phyloP scores from a whole-genome alignment of 2,888 invertebrate genomes.

The Platycheirus rosarum region DNA sequence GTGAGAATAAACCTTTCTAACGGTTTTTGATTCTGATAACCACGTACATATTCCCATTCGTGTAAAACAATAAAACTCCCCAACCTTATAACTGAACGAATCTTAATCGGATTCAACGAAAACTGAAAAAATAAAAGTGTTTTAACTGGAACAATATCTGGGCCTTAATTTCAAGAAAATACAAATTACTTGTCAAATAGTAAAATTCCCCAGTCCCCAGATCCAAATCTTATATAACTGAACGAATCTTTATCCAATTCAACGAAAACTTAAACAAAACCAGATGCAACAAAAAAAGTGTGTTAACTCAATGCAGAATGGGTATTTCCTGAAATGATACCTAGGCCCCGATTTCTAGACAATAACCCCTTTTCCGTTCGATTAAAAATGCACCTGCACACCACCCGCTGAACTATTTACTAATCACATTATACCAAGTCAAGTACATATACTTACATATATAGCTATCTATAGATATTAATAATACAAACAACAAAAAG shows the following conservation, averaged over 20 bases:
- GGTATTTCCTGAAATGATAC: slow-evolving; percentile 63
- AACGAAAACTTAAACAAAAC: slow-evolving; percentile 16
- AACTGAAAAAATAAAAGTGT: too few species aligned
- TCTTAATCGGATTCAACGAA: too few species aligned
- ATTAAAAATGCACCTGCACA: slow-evolving; percentile 63
- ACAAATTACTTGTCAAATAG: too few species aligned
- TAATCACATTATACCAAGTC: slow-evolving; percentile 60
- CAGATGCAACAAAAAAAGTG: slow-evolving; percentile 61
- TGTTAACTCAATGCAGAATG: slow-evolving; percentile 36
- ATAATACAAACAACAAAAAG: slow-evolving; percentile 30
- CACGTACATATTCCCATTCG: too few species aligned
- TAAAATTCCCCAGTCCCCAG: too few species aligned
- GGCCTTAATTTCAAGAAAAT: too few species aligned
- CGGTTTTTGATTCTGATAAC: too few species aligned
- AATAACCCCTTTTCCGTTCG: slow-evolving; percentile 11
- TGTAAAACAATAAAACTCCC: too few species aligned
- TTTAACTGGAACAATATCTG: too few species aligned
- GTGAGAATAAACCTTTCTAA: too few species aligned
- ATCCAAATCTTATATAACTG: too few species aligned
- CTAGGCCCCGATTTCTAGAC: slow-evolving; percentile 48
- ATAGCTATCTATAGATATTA: slow-evolving; percentile 2
- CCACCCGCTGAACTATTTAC: slow-evolving; percentile 64
- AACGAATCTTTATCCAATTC: neutral
- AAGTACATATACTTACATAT: slow-evolving; percentile 5
- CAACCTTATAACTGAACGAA: too few species aligned